These are phyloP conservation scores for Dexiosoma caninum DNA, from an alignment of 2,888 invertebrate genomes.

Conservation along the genomic window DNA sequence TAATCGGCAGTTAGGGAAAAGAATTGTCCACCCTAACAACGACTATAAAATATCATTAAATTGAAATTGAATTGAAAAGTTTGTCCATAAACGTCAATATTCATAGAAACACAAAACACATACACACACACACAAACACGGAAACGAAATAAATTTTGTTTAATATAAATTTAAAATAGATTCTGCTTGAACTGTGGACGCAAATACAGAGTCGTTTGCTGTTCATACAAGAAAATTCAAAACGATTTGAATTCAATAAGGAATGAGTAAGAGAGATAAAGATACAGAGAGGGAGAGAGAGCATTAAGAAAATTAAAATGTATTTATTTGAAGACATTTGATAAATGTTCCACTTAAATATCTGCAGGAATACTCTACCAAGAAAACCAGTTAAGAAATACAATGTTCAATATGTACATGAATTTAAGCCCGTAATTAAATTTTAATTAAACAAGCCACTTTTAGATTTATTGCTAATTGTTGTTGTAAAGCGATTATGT, in stretches of 20 bases:
- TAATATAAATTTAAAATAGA: slow-evolving; percentile 56
- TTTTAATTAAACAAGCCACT: slow-evolving; percentile 28
- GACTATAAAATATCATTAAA: slow-evolving; percentile 59
- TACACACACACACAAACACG: slow-evolving; percentile 14
- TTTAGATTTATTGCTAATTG: slow-evolving; percentile 12
- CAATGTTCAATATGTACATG: background rate
- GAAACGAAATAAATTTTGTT: slow-evolving; percentile 46
- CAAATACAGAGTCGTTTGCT: background rate
- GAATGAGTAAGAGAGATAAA: too few species aligned
- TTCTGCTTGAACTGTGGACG: slow-evolving; percentile 42
- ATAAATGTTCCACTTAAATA: slow-evolving; percentile 16
- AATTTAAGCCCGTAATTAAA: slow-evolving; percentile 10
- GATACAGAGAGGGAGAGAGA: too few species aligned
- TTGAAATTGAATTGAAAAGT: slow-evolving; percentile 62
- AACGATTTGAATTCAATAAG: slow-evolving; percentile 1
- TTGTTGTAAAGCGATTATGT: background rate
- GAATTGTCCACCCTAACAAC: slow-evolving; percentile 19
- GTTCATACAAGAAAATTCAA: background rate
- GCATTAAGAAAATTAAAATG: slow-evolving; percentile 19
- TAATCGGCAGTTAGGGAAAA: background rate
- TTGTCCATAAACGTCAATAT: slow-evolving; percentile 59
- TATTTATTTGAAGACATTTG: slow-evolving; percentile 29
- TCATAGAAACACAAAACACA: slow-evolving; percentile 34
- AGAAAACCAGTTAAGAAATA: slow-evolving; percentile 1
- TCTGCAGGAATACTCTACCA: background rate